Evolutionary conservation across 2,797 vertebrate species (phyloP).

Genomic region (Scolopax bukidnonensis): DNA sequence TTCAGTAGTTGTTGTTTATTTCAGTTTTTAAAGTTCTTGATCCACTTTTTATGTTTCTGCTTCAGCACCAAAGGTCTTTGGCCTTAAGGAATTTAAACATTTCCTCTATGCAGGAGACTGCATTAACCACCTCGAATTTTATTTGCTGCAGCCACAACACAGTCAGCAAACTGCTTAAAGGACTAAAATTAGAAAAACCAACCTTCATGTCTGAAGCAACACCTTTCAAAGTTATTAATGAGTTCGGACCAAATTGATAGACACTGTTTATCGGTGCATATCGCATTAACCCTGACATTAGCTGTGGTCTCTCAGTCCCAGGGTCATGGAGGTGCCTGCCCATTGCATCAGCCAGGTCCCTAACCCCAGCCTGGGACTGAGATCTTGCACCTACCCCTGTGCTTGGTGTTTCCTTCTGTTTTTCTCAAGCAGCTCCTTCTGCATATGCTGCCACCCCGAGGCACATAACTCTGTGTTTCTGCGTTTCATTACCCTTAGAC

Average conservation of each 20-base stretch:
- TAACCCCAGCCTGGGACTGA: neutral
- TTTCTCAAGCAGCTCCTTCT: neutral
- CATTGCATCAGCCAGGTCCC: neutral
- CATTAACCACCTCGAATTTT: neutral
- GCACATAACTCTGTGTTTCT: neutral
- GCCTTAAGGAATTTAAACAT: neutral
- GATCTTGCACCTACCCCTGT: neutral
- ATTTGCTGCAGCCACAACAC: neutral
- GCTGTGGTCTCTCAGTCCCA: neutral
- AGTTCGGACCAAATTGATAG: neutral
- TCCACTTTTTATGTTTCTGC: neutral
- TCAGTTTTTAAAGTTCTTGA: neutral
- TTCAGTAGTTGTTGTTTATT: neutral
- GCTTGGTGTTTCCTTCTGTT: neutral
- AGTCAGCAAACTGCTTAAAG: neutral
- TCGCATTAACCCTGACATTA: neutral
- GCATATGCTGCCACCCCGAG: neutral
- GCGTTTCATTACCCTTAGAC: neutral
- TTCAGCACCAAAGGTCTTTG: neutral
- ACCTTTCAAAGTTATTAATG: neutral
- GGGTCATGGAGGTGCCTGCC: neutral
- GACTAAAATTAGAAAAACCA: neutral
- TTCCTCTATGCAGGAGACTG: neutral
- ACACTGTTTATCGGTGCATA: accelerated
- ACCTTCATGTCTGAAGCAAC: neutral